phyloP scores from a whole-genome alignment of 2,113 vertebrate species.

The Heterotis niloticus region DNA sequence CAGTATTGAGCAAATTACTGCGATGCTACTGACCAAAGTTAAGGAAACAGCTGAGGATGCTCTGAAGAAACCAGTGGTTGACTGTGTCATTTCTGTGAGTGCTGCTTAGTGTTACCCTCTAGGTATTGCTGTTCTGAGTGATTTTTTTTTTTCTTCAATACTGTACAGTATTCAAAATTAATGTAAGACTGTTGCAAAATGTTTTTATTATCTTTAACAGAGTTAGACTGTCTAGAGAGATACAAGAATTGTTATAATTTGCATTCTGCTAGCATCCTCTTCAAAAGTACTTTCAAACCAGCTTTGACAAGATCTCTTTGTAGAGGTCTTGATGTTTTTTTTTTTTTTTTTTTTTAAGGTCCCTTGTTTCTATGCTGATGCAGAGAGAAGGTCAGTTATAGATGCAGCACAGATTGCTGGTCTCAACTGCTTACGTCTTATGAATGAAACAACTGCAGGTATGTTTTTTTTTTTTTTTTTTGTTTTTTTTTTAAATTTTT shows the following conservation, averaged over 20 bases:
- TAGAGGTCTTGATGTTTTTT: neutral
- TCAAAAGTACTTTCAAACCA: too few species aligned
- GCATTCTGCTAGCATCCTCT: too few species aligned
- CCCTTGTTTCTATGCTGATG: constrained; percentile 90
- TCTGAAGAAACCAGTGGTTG: constrained; percentile 90
- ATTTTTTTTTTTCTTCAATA: too few species aligned
- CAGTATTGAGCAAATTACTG: constrained; percentile 89
- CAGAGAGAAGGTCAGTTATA: constrained; percentile 89
- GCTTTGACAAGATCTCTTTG: too few species aligned
- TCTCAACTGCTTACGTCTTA: constrained; percentile 89
- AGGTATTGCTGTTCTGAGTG: too few species aligned
- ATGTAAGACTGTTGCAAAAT: too few species aligned
- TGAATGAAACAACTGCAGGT: constrained; percentile 98
- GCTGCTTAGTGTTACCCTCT: neutral
- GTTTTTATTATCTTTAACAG: too few species aligned
- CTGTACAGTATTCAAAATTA: too few species aligned
- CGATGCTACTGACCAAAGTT: constrained; percentile 92
- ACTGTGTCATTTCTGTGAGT: constrained; percentile 96
- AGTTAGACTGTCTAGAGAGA: too few species aligned
- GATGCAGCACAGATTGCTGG: constrained; percentile 97
- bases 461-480: too few species aligned
- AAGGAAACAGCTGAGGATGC: constrained; percentile 91
- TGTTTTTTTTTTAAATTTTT: too few species aligned
- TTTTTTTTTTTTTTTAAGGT: constrained; percentile 62
- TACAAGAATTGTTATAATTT: too few species aligned